Percentiles rank a stretch among this genome's conserved stretches.
These are phyloP conservation scores for Alviniconcha strummeri DNA, from an alignment of 2,888 invertebrate species.

Conservation along the genomic window DNA sequence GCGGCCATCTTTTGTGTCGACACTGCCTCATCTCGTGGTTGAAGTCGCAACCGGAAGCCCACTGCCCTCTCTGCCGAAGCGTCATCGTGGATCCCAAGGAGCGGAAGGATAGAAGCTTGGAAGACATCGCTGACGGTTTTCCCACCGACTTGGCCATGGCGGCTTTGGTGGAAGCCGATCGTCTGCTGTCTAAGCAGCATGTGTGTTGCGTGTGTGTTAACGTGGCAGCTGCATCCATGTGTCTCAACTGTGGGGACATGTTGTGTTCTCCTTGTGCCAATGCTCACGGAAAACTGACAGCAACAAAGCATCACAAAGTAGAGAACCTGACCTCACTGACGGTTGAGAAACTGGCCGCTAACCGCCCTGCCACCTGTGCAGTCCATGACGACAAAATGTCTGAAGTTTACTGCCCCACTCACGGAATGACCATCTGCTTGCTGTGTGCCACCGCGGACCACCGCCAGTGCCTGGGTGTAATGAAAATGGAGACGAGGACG, in stretches of 20 bases:
- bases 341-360: background rate
- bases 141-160: slow-evolving; percentile 6
- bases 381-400: background rate
- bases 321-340: background rate
- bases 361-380: background rate
- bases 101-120: too few relatives aligned
- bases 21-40: too few relatives aligned
- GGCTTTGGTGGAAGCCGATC: background rate
- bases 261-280: background rate
- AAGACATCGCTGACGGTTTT: background rate
- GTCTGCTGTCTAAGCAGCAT: background rate
- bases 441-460: background rate
- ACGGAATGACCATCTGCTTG: background rate
- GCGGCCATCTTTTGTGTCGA: too few relatives aligned
- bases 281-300: background rate
- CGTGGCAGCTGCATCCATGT: background rate
- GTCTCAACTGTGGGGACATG: slow-evolving; percentile 9
- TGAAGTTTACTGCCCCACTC: background rate
- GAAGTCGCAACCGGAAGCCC: too few relatives aligned
- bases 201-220: background rate
- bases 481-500: background rate
- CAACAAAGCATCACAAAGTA: slow-evolving; percentile 3
- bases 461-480: background rate
- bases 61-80: too few relatives aligned
- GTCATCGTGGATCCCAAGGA: too few relatives aligned